Percentiles rank a stretch among this genome's conserved stretches.
Conservation (phyloP, 1,140 invertebrate species). For the Dolichoris vasculosae region DNA sequence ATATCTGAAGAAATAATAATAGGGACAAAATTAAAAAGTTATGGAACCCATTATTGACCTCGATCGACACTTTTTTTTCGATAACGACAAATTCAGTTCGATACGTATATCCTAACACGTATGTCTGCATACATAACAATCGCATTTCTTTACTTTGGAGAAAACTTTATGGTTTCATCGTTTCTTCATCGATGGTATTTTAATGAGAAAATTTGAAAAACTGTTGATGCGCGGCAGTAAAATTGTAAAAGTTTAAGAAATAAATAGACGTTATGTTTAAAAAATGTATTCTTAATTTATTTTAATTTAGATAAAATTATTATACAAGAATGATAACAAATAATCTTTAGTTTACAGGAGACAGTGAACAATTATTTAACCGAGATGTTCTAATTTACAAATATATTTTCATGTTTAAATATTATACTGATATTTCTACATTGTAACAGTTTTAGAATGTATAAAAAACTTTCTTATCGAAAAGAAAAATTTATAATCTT, state of each 20-base stretch:
- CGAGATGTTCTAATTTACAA: too few relatives aligned
- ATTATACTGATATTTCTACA: too few relatives aligned
- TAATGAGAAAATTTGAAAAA: not conserved
- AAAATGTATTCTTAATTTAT: not conserved
- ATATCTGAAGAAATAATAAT: not conserved
- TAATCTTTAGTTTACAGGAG: too few relatives aligned
- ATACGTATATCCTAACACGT: too few relatives aligned
- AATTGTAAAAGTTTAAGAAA: not conserved
- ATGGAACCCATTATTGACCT: not conserved
- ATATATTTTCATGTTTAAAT: too few relatives aligned
- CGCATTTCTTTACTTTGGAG: not conserved
- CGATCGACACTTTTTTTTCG: not conserved
- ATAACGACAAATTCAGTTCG: not conserved
- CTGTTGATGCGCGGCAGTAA: not conserved
- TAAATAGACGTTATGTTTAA: not conserved
- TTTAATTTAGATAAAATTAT: not conserved
- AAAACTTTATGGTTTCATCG: not conserved
- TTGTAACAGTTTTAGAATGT: too few relatives aligned
- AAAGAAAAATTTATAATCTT: too few relatives aligned
- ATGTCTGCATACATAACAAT: not conserved
- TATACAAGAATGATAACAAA: not conserved
- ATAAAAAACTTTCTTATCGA: too few relatives aligned
- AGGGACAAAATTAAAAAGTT: not conserved
- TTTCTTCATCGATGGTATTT: too few relatives aligned
- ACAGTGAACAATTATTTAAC: too few relatives aligned